Evolutionary conservation across 2,888 invertebrate species (phyloP), one percentile per base, ranked within the genome.

Genomic region (Spatulosminthurus flaviceps): DNA sequence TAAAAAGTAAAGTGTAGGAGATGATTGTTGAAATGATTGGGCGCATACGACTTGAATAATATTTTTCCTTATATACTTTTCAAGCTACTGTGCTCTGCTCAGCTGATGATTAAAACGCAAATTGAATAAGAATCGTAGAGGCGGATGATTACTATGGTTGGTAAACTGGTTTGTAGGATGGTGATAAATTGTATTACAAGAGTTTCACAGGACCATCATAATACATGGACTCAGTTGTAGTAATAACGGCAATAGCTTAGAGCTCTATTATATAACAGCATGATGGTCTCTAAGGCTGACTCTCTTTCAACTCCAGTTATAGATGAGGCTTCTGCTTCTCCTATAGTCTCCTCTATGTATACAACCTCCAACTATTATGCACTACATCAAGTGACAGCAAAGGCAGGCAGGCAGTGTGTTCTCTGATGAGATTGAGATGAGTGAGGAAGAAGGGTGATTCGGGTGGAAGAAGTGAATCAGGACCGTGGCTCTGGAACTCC

Each of bases 161-260:
- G 34, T 74, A 74, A 74, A 74, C 74, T 74, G 74, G 74, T 74
- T 74, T 74, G 74, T 74, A 61, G 74, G 29, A 74, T 72, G 61
- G 26, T 61, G 60, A 74, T 74, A 74, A 61, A 73, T 64, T 61
- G 61, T 51, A 51, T 43, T 72, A 72, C 51, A 72, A 51, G 72
- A 72, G 41, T 26, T 24, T 51, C 16, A 26, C 11, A 29, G 19
- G 34, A 19, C 28, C 34, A 28, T 69, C 34, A 69, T 64, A 64
- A 26, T 64, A 16, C 26, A 64, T 26, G 4, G 64, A 26, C 61
- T 61, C 5, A n/a, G n/a, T n/a, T 7, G n/a, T 67, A 13, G 28
- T 67, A 29, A 64, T 67, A 26, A 28, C 29, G 67, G 28, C 29
- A 28, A 28, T 67, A 51, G 51, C 51, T 51, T n/a, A 11, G 13